These are phyloP conservation scores for Lepetodrilus schrolli DNA, from an alignment of 2,888 invertebrate species.

Conservation along the genomic window DNA sequence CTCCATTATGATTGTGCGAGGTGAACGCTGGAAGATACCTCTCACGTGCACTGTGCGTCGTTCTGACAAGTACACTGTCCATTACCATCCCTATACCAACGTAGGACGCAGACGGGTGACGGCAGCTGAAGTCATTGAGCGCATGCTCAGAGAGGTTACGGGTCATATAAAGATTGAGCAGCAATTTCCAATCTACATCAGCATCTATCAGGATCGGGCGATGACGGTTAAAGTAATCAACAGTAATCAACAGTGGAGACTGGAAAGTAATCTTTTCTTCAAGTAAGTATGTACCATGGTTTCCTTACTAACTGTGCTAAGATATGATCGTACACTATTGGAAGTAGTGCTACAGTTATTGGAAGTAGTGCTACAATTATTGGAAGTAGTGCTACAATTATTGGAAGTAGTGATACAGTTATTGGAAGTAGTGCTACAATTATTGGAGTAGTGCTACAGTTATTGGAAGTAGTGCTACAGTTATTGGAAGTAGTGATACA, in stretches of 20 bases:
- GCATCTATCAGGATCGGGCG: not conserved
- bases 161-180: not conserved
- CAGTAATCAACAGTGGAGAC: not conserved
- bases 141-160: slow-evolving; percentile 14
- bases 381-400: no score
- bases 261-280: slow-evolving; percentile 19
- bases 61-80: not conserved
- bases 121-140: not conserved
- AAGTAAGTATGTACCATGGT: not conserved
- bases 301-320: no score
- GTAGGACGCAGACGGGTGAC: not conserved
- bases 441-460: no score
- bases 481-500: no score
- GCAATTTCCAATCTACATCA: not conserved
- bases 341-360: no score
- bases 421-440: no score
- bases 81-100: not conserved
- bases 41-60: slow-evolving; percentile 1
- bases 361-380: no score
- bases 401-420: no score
- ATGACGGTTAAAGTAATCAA: not conserved
- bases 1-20: slow-evolving; percentile 6
- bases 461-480: no score
- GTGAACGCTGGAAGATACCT: slow-evolving; percentile 14
- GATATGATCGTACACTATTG: no score